Base-by-base conservation (phyloP, 2,888 invertebrate genomes). In the Heteromurus nitidus region DNA sequence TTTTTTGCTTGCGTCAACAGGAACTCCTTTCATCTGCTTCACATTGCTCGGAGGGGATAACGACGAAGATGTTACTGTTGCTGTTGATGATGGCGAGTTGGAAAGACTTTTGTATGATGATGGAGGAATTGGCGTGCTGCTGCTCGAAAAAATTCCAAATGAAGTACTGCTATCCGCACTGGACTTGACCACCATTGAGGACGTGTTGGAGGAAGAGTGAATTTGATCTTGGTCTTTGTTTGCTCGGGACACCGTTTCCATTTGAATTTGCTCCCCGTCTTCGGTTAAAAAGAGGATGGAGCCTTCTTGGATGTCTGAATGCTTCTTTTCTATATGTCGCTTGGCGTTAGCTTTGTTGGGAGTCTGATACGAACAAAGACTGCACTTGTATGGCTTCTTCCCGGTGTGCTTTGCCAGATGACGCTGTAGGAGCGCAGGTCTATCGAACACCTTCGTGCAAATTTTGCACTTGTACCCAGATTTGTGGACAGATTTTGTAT, bases 311-410 rank as follows among this genome's bases (percentile, higher is more conserved):
- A 79, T 72, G 30, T 79, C 79, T 0, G 79, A 70, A 28, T 79
- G 79, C 22, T 55, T 62, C 53, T 79, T 79, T 16, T 72, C 80
- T 26, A 89, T 88, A 84, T 90, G 90, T 2, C 90, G 84, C 60
- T 89, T 89, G 62, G 90, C 86, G 84, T 90, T 90, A 80, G 89
- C 89, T 84, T 90, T 90, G 85, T 90, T 90, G 74, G 90, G 90
- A 3, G 90, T 90, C 42, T 89, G 89, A 83, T 90, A 90, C 18
- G 88, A 88, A 84, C 90, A 90, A 3, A 88, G 74, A n/a, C 85
- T 73, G 83, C 90, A 90, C 9, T 87, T 86, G 87, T 88, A 90
- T 64, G 90, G 89, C 83, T 90, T 90, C 82, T 88, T 88, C 0
- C 90, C 90, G 67, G 89, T 89, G 87, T 90, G 90, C 11, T 90